These are phyloP conservation scores for Heliothis peltigera DNA, from an alignment of 2,888 invertebrate species.

Conservation along the genomic window DNA sequence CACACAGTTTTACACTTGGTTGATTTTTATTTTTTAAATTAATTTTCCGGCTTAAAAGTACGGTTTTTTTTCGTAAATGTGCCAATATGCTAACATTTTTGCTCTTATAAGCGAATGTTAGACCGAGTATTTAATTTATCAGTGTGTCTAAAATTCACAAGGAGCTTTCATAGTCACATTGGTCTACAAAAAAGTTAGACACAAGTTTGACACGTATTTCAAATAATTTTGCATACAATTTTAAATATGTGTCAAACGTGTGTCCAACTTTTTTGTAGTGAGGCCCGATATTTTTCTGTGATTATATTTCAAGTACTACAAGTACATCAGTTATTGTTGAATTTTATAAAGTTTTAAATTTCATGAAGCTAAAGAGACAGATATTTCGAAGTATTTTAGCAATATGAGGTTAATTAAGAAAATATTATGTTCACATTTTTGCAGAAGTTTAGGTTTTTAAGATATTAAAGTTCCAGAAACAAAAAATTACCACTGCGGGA, in stretches of 20 bases:
- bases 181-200: neutral
- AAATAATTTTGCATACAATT: too few relatives aligned
- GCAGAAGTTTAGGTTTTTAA: neutral
- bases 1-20: conserved; percentile 38
- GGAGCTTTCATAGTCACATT: neutral
- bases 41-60: neutral
- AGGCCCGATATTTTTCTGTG: too few relatives aligned
- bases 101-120: neutral
- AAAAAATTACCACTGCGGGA: neutral
- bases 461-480: neutral
- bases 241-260: too few relatives aligned
- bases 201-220: too few relatives aligned
- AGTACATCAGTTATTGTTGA: too few relatives aligned
- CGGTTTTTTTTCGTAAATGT: neutral
- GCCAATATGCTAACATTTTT: neutral
- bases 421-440: neutral
- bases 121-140: neutral
- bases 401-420: neutral
- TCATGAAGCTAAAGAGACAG: too few relatives aligned
- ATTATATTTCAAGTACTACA: too few relatives aligned
- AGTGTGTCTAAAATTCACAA: neutral
- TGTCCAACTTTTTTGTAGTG: too few relatives aligned
- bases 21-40: conserved; percentile 17
- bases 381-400: neutral
- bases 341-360: too few relatives aligned